A percentile compares a stretch with the other conserved stretches of the same genome.
Conservation (phyloP, 1,140 invertebrate genomes). For the Drosophila sproati region DNA sequence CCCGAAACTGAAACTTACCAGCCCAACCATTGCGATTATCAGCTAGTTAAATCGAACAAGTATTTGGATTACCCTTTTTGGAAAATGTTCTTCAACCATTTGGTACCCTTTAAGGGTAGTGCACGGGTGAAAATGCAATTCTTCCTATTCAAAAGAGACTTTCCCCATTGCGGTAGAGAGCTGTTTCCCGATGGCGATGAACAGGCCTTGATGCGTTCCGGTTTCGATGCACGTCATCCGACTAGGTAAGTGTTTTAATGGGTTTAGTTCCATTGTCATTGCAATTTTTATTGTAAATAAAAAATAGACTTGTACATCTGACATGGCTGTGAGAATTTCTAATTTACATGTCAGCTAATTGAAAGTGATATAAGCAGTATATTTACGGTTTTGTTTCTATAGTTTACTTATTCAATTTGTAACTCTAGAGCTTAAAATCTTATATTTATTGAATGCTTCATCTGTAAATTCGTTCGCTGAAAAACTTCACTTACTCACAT, state of each 20-base stretch:
- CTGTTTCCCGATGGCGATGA: slow-evolving; percentile 57
- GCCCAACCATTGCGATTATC: slow-evolving; percentile 63
- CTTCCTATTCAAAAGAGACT: slow-evolving; percentile 75
- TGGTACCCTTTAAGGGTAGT: slow-evolving; percentile 65
- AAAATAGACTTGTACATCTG: not conserved
- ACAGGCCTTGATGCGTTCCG: slow-evolving; percentile 63
- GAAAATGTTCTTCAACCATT: slow-evolving; percentile 78
- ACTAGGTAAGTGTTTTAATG: slow-evolving; percentile 57
- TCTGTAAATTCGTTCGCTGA: not conserved
- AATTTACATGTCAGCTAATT: not conserved
- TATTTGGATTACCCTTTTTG: slow-evolving; percentile 70
- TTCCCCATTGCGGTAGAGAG: slow-evolving; percentile 76
- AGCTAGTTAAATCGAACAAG: slow-evolving; percentile 56
- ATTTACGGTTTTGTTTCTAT: not conserved
- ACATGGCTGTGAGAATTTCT: not conserved
- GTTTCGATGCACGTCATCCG: slow-evolving; percentile 76
- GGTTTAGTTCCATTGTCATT: slow-evolving; percentile 8
- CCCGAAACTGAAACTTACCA: slow-evolving; percentile 34
- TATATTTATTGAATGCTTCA: not conserved
- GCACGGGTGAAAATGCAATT: slow-evolving; percentile 75
- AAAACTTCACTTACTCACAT: slow-evolving; percentile 6
- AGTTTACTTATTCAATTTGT: too few species aligned
- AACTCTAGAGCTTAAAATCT: too few species aligned
- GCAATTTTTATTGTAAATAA: slow-evolving; percentile 33
- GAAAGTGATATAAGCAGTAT: not conserved